Evolutionary conservation across 2,113 vertebrate genomes (phyloP), one percentile per base, ranked within the genome.

Genomic region (Collichthys lucidus): DNA sequence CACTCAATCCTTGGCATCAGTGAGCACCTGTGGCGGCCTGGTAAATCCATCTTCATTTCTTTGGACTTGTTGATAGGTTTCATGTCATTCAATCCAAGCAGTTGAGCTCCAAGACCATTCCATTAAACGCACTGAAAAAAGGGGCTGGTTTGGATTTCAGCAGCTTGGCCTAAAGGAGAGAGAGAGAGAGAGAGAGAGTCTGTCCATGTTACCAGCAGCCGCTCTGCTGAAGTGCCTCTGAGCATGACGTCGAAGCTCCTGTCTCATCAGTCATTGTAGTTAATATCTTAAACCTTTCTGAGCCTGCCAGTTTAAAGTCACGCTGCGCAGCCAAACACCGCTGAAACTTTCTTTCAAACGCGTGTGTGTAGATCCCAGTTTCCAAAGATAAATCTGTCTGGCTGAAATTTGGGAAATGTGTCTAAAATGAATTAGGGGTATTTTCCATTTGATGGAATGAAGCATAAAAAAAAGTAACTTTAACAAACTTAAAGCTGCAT

Each of bases 21-120:
- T 99, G 88, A 97, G 96, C 93, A 94, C 96, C 85, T 99, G 97
- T 74, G 94, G 94, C 40, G 98, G 97, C 92, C 96, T 98, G 97
- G 98, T 98, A 96, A 95, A 93, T 91, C 55, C 59, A 74, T 70
- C 46, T 67, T 44, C 17, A 26, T 8, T 71, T 75, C 59, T 57
- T 57, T 26, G 50, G 55, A 50, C 31, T 47, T 81, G 53, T 42
- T 65, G 17, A 59, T 77, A 42, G 40, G 11, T 79, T 67, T 77
- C 22, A 35, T 83, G 55, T 61, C 40, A 60, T 76, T 65, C 17
- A 17, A 1, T 61, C 24, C 40, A 22, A 65, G 40, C 66, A 52
- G 10, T 15, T 55, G 60, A 49, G 29, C 24, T 56, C 6, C 5
- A 70, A 40, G n/a, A 44, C 29, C 12, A 1, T 76, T 62, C 20